Base-by-base conservation (phyloP, 2,888 invertebrate genomes). In the Morpho helenor region DNA sequence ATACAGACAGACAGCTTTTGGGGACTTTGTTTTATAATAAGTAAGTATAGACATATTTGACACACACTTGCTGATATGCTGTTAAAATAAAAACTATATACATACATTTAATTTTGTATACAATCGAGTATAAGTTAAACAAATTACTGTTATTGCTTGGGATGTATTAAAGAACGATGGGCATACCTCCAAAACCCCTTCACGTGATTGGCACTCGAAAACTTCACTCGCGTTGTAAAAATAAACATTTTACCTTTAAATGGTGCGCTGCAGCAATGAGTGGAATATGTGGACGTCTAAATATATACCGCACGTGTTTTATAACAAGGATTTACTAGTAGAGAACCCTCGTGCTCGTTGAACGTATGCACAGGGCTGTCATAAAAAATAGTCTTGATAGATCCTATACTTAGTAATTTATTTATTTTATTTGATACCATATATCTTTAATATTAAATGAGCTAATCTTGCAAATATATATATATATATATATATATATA, bases 161-260 rank as follows among this genome's bases (percentile, higher is more conserved):
- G 16, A 42, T 56, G 46, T 22, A 43, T 56, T 44, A 56, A 50
- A 49, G 42, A 52, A 53, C 51, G 44, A 52, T 49, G 53, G 57
- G 49, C 49, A 60, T 43, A 49, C 56, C 46, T 61, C 57, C 42
- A 62, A n/a, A 59, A 57, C 55, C 59, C 57, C 59, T 59, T 47
- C 50, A 52, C 16, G 50, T 50, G 57, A 60, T 62, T 56, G 57
- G 49, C 54, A 56, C 49, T 57, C 52, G 40, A 57, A 51, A 52
- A 48, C 9, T 51, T 56, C 45, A 9, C 9, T 42, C 46, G 52
- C 47, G 51, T 44, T 54, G 50, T 52, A 59, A 60, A 58, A 58
- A 63, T 58, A 58, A 56, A 60, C 56, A 60, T 60, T 58, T 49
- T 56, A 60, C 58, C 60, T 63, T 60, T 60, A 60, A 50, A 58